phyloP scores from a whole-genome alignment of 1,140 invertebrate genomes.

The Heliothis subflexa region DNA sequence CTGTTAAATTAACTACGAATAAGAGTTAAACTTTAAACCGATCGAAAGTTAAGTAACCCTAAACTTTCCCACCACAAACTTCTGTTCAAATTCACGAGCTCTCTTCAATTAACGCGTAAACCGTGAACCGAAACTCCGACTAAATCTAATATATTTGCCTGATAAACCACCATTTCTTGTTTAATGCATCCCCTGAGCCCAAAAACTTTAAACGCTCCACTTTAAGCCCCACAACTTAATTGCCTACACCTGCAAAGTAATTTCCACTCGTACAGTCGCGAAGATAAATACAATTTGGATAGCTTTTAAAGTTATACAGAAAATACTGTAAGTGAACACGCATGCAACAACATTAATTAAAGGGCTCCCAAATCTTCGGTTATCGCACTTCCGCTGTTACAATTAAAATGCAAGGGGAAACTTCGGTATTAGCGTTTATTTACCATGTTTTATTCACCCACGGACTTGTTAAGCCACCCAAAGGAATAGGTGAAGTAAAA shows the following conservation, averaged over 20 bases:
- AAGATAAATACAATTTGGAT: conserved; percentile 60
- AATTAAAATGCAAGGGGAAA: conserved; percentile 83
- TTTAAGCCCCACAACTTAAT: conserved; percentile 46
- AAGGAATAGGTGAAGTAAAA: conserved; percentile 29
- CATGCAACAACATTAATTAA: conserved; percentile 83
- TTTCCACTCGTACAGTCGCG: conserved; percentile 45
- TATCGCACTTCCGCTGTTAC: conserved; percentile 78
- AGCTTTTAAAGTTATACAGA: conserved; percentile 62
- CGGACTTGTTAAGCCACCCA: conserved; percentile 27
- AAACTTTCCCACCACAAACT: conserved; percentile 13
- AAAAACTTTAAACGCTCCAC: conserved; percentile 29
- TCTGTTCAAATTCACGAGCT: conserved; percentile 27
- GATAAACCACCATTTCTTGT: conserved; percentile 33
- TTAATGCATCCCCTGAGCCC: conserved; percentile 33
- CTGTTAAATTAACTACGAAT: not conserved
- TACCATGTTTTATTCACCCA: conserved; percentile 56
- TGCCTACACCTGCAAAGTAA: conserved; percentile 45
- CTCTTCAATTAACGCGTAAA: conserved; percentile 39
- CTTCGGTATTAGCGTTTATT: conserved; percentile 62
- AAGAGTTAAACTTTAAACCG: not conserved
- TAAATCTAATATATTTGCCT: conserved; percentile 39
- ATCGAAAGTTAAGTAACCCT: conserved; percentile 17
- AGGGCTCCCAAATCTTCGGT: conserved; percentile 78
- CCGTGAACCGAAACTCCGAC: conserved; percentile 34
- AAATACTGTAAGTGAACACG: conserved; percentile 74